Evolutionary conservation across 2,888 invertebrate species (phyloP), one percentile per base, ranked within the genome.

Genomic region (Xiphydria camelus): DNA sequence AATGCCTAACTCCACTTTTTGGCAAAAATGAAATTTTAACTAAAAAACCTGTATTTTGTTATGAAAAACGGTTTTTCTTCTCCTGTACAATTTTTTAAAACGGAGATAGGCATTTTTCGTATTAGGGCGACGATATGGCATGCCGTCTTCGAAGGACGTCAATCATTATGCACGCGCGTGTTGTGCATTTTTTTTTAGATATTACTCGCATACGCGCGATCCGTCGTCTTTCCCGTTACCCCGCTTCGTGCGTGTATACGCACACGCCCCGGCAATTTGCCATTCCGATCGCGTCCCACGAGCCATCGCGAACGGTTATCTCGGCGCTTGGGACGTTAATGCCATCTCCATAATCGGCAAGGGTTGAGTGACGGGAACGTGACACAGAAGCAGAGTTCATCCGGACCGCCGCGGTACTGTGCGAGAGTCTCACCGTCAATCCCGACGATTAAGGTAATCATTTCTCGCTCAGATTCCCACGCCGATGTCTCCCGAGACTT

Each of bases 401-500:
- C 15, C 49, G 39, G 33, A 36, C 47, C 49, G 49, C 49, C 55
- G 41, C 55, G 45, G n/a, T n/a, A n/a, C n/a, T n/a, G n/a, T n/a
- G n/a, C n/a, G n/a, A n/a, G n/a, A 49, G 53, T 50, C 49, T 43
- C 31, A 49, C 51, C 54, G 57, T 59, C 58, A 59, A 59, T 59
- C 56, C 53, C 53, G 33, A 43, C 54, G 55, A 59, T 59, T 59
- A 59, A 54, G 39, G 56, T 55, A 59, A 59, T 59, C 53, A 59
- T 59, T 59, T 55, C 51, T 51, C 44, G 45, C 32, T 36, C 21
- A 40, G 20, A 21, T 25, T n/a, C 25, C 9, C n/a, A n/a, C 10
- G n/a, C 25, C 25, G 25, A 2, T n/a, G n/a, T n/a, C n/a, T n/a
- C n/a, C n/a, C n/a, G n/a, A n/a, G n/a, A n/a, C n/a, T n/a, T n/a